Percentiles rank a stretch among this genome's conserved stretches.
Evolutionary conservation across 2,113 vertebrate species (phyloP).

Genomic region (Australoheros scitulus): DNA sequence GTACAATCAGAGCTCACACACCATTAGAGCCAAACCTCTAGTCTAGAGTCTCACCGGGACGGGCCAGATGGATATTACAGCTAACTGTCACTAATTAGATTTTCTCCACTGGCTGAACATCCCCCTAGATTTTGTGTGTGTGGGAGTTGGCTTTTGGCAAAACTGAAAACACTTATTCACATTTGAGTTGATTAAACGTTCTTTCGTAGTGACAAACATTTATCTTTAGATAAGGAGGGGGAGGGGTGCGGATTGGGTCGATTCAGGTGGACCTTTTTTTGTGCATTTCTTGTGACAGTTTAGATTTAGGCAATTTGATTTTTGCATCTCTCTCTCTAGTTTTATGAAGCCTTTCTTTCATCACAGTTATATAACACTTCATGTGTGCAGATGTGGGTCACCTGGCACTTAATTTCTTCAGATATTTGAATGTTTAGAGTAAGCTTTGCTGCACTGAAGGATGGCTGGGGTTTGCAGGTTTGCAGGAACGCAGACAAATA

Average conservation of each 20-base stretch:
- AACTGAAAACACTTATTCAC: slow-evolving; percentile 59
- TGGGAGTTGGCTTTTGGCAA: slow-evolving; percentile 59
- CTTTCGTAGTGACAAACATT: slow-evolving; percentile 51
- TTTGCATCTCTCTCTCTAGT: background rate
- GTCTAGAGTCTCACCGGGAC: slow-evolving; percentile 33
- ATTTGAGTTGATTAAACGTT: slow-evolving; percentile 62
- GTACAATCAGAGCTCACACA: slow-evolving; percentile 7
- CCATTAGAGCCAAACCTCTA: slow-evolving; percentile 12
- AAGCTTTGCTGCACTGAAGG: slow-evolving; percentile 34
- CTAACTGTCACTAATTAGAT: slow-evolving; percentile 70
- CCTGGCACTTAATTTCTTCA: slow-evolving; percentile 45
- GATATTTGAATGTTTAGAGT: slow-evolving; percentile 53
- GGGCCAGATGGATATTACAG: slow-evolving; percentile 53
- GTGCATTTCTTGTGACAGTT: background rate
- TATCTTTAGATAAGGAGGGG: slow-evolving; percentile 13
- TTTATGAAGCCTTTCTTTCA: slow-evolving; percentile 27
- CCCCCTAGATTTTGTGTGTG: slow-evolving; percentile 33
- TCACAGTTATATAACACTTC: slow-evolving; percentile 42
- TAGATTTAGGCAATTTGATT: slow-evolving; percentile 1
- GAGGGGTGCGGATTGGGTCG: background rate
- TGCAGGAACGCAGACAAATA: background rate
- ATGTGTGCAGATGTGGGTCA: slow-evolving; percentile 40
- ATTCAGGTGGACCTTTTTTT: background rate
- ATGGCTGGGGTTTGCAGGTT: slow-evolving; percentile 31
- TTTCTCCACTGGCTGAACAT: slow-evolving; percentile 66